A percentile compares a stretch with the other conserved stretches of the same genome.
phyloP scores from a whole-genome alignment of 2,888 invertebrate species.

The Rhagium mordax region DNA sequence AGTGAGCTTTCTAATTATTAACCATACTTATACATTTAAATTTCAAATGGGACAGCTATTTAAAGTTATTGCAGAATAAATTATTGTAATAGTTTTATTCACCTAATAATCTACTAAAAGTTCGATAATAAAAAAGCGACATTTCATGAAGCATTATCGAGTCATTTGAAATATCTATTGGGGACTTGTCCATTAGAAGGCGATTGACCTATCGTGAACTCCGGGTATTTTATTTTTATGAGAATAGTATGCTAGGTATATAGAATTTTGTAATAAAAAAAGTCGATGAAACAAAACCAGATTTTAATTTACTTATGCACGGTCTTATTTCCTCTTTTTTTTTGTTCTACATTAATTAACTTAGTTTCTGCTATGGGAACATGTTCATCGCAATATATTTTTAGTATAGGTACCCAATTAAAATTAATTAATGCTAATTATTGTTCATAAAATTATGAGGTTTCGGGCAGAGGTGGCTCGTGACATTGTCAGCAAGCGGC shows the following conservation, averaged over 20 bases:
- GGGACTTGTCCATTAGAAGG: slow-evolving; percentile 26
- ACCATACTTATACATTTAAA: slow-evolving; percentile 19
- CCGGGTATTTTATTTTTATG: slow-evolving; percentile 21
- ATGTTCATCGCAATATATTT: slow-evolving; percentile 13
- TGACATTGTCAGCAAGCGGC: background rate
- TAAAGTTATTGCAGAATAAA: slow-evolving; percentile 10
- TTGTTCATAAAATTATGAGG: background rate
- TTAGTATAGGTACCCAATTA: slow-evolving; percentile 27
- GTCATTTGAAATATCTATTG: slow-evolving; percentile 11
- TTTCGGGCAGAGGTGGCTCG: background rate
- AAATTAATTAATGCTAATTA: slow-evolving; percentile 31
- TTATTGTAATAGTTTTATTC: slow-evolving; percentile 15
- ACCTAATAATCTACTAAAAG: slow-evolving; percentile 20
- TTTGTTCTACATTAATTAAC: slow-evolving; percentile 19
- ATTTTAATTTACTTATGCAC: slow-evolving; percentile 20
- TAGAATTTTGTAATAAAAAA: slow-evolving; percentile 18
- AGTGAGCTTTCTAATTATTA: slow-evolving; percentile 21
- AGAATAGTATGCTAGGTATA: slow-evolving; percentile 22
- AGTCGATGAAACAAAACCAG: slow-evolving; percentile 28
- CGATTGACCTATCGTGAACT: slow-evolving; percentile 30
- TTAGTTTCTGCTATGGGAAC: slow-evolving; percentile 22
- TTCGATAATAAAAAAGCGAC: background rate
- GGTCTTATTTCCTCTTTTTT: slow-evolving; percentile 21
- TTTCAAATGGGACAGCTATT: slow-evolving; percentile 16
- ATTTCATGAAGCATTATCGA: background rate